Percentiles rank a stretch among this genome's conserved stretches.
Evolutionary conservation across 2,888 invertebrate genomes (phyloP).

Genomic region (Steinernema carpocapsae): DNA sequence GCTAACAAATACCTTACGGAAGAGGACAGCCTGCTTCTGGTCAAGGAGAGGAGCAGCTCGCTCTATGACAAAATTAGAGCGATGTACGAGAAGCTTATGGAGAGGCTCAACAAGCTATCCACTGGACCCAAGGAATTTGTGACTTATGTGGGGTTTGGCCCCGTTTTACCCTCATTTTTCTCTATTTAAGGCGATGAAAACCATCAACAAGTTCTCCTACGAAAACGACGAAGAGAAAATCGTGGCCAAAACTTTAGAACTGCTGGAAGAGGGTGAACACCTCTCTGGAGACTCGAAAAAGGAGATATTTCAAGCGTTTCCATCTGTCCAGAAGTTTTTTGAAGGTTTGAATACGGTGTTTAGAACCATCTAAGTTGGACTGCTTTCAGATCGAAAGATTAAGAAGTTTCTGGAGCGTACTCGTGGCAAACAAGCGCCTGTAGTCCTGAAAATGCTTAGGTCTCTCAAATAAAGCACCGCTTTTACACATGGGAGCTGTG

Average conservation of each 20-base stretch:
- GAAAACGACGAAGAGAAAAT: constrained; percentile 2
- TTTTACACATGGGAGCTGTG: no score
- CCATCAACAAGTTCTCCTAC: constrained; percentile 4
- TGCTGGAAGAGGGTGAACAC: background rate
- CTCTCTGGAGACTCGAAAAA: background rate
- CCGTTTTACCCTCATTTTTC: background rate
- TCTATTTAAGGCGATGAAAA: constrained; percentile 5
- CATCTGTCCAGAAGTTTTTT: background rate
- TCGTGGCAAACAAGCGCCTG: no score
- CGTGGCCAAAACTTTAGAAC: background rate
- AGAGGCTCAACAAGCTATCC: background rate
- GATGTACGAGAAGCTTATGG: background rate
- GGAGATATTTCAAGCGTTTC: constrained; percentile 3
- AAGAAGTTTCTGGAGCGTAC: background rate
- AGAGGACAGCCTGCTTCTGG: background rate
- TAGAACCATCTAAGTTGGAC: no score
- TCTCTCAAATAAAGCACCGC: no score
- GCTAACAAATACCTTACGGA: background rate
- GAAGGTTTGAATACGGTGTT: background rate
- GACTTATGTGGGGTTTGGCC: background rate
- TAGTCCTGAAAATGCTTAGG: no score
- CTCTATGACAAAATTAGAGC: background rate
- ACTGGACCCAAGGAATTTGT: background rate
- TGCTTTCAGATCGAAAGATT: background rate
- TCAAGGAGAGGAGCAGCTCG: background rate